phyloP scores from a whole-genome alignment of 2,888 invertebrate genomes.

The Sussaba pulchella region DNA sequence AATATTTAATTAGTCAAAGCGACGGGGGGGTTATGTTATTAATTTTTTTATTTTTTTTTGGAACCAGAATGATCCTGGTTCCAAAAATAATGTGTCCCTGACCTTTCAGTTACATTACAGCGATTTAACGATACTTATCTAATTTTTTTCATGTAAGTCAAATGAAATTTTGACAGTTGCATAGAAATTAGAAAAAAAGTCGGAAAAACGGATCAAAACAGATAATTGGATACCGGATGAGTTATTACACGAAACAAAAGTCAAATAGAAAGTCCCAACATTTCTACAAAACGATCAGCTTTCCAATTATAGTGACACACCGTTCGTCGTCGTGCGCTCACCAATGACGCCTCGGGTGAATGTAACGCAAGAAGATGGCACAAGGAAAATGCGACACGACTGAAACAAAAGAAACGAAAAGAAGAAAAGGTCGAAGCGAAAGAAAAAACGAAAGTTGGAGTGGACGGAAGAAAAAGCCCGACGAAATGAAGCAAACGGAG shows the following conservation, averaged over 20 bases:
- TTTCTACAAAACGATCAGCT: constrained; percentile 10
- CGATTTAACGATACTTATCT: too few relatives aligned
- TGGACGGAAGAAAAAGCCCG: constrained; percentile 15
- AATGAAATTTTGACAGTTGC: too few relatives aligned
- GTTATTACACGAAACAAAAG: neutral
- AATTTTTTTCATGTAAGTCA: too few relatives aligned
- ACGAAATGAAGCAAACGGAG: constrained; percentile 54
- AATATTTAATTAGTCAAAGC: neutral
- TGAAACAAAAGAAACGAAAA: neutral
- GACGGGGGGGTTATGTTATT: neutral
- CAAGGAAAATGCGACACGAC: constrained; percentile 15
- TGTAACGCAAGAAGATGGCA: too few relatives aligned
- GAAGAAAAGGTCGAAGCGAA: constrained; percentile 9
- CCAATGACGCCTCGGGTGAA: constrained; percentile 1
- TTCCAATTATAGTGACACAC: constrained; percentile 1
- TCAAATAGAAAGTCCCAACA: constrained; percentile 1
- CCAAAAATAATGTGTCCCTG: too few relatives aligned
- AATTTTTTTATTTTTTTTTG: neutral
- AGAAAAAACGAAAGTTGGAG: constrained; percentile 31
- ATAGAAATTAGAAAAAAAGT: neutral
- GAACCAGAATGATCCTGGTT: too few relatives aligned
- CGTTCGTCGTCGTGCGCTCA: neutral
- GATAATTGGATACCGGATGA: neutral
- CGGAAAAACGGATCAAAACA: neutral
- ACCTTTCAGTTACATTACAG: too few relatives aligned